Conservation (phyloP, 2,113 vertebrate genomes). For the Otocyon megalotis region DNA sequence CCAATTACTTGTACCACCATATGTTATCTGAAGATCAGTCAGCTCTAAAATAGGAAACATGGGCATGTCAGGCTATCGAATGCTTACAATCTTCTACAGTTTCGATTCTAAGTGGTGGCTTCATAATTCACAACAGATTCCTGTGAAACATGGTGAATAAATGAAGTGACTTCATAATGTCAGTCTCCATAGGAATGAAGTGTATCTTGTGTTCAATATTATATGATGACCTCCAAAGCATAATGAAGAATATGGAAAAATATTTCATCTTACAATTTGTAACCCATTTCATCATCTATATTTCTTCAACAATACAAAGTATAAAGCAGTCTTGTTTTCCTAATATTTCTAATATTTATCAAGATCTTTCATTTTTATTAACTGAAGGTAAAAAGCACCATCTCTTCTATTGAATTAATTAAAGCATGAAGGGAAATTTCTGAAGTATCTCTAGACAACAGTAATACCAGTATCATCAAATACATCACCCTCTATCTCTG, state of each 20-base stretch:
- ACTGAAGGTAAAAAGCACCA: constrained; percentile 51
- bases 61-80: constrained; percentile 87
- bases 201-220: constrained; percentile 73
- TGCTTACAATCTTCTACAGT: constrained; percentile 91
- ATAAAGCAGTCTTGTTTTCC: constrained; percentile 49
- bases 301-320: constrained; percentile 30
- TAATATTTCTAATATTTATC: constrained; percentile 33
- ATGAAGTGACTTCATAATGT: constrained; percentile 84
- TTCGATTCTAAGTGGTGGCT: constrained; percentile 82
- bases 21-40: constrained; percentile 94
- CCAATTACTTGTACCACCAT: constrained; percentile 96
- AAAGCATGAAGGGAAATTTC: constrained; percentile 42
- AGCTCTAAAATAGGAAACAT: constrained; percentile 94
- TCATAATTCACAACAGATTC: constrained; percentile 86
- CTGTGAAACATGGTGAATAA: constrained; percentile 58
- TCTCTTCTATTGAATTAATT: not conserved
- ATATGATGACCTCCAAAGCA: constrained; percentile 80
- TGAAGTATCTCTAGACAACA: constrained; percentile 30
- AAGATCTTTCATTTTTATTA: constrained; percentile 58
- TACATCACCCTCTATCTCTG: not conserved
- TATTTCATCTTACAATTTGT: constrained; percentile 63
- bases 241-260: constrained; percentile 55
- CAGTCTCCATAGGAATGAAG: constrained; percentile 77
- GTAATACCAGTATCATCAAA: not conserved
- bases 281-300: not conserved